A percentile compares a stretch with the other conserved stretches of the same genome.
These are phyloP conservation scores for Ibidorhyncha struthersii DNA, from an alignment of 2,113 vertebrate genomes.

Conservation along the genomic window DNA sequence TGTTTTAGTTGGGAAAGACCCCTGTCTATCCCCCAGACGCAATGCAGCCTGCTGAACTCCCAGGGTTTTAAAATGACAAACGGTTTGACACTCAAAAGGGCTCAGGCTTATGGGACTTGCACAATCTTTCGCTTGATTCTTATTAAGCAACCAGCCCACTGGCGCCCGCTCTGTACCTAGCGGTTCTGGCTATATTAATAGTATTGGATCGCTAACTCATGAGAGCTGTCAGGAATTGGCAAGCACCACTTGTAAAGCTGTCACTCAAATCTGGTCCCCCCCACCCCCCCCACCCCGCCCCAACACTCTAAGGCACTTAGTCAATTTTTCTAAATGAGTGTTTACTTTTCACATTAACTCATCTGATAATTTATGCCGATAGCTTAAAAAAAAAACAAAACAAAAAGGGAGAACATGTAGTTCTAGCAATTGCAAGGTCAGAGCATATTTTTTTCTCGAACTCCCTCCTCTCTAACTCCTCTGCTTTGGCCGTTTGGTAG, in stretches of 20 bases:
- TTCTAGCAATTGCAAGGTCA: background rate
- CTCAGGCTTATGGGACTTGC: background rate
- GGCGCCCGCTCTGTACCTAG: background rate
- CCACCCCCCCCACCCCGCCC: no score
- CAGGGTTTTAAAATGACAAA: background rate
- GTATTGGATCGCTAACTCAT: background rate
- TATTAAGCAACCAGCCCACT: background rate
- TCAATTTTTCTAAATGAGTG: background rate
- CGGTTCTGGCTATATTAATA: background rate
- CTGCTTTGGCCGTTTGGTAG: background rate
- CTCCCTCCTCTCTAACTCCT: background rate
- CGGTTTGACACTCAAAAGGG: background rate
- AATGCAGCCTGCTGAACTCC: background rate
- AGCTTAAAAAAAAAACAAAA: conserved; percentile 9
- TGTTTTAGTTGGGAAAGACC: background rate
- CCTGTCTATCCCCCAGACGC: background rate
- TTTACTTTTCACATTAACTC: conserved; percentile 24
- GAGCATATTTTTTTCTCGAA: background rate
- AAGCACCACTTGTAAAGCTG: background rate
- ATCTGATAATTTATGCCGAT: background rate
- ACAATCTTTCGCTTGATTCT: background rate
- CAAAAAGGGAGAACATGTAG: background rate
- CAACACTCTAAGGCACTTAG: background rate
- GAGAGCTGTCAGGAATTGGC: background rate
- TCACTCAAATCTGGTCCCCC: background rate